A percentile compares a stretch with the other conserved stretches of the same genome.
Evolutionary conservation across 2,797 vertebrate species (phyloP).

Genomic region (Urocyon cinereoargenteus): DNA sequence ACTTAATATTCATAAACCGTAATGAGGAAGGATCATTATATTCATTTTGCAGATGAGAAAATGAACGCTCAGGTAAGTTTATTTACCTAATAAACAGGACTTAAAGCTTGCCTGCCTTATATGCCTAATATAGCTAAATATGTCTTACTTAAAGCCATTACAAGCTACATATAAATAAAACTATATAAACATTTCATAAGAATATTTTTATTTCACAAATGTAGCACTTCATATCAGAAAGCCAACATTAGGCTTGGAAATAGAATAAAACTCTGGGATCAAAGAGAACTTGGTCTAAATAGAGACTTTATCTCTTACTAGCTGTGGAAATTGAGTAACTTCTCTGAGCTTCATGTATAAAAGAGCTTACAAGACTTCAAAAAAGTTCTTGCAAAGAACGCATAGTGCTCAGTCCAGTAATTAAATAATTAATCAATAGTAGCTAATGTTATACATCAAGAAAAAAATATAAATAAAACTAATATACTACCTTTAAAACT

Average conservation of each 20-base stretch:
- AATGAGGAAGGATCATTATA: neutral
- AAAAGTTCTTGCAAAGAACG: constrained; percentile 22
- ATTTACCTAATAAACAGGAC: neutral
- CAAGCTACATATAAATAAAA: constrained; percentile 10
- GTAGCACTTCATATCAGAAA: constrained; percentile 47
- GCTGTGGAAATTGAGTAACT: constrained; percentile 28
- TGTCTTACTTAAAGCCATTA: neutral
- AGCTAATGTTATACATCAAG: constrained; percentile 36
- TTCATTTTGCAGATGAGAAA: constrained; percentile 56
- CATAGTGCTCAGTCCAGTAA: neutral
- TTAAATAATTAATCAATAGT: constrained; percentile 7
- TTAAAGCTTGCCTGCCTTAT: constrained; percentile 14
- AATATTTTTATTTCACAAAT: constrained; percentile 62
- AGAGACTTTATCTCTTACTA: neutral
- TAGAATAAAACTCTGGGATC: neutral
- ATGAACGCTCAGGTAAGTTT: neutral
- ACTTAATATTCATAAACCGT: constrained; percentile 41
- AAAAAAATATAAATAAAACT: constrained; percentile 55
- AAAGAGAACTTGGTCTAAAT: constrained; percentile 44
- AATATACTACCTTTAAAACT: neutral
- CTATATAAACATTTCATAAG: constrained; percentile 7
- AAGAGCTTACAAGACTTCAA: constrained; percentile 23
- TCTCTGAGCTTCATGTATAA: constrained; percentile 19
- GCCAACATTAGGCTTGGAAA: neutral
- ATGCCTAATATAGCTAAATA: neutral